Evolutionary conservation across 2,113 vertebrate genomes (phyloP).

Genomic region (Stigmatopora argus): DNA sequence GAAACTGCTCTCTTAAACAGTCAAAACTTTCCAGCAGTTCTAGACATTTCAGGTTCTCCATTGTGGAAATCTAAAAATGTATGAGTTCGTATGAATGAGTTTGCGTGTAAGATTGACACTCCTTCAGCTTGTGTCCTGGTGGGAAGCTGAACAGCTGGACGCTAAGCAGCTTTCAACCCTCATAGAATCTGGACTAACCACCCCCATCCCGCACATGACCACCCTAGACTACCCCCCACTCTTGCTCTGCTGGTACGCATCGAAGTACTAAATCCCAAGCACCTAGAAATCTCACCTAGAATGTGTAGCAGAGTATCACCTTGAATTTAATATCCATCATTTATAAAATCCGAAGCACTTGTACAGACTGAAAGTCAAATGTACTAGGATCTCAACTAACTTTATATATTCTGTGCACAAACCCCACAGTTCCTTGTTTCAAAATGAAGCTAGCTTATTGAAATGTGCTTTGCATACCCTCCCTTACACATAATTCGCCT

Average conservation of each 20-base stretch:
- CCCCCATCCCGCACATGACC: constrained; percentile 30
- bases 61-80: neutral
- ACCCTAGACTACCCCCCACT: constrained; percentile 23
- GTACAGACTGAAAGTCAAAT: no score
- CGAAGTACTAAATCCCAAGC: neutral
- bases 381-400: no score
- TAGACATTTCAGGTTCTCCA: neutral
- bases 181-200: constrained; percentile 54
- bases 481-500: no score
- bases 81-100: neutral
- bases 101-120: constrained; percentile 25
- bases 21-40: no score
- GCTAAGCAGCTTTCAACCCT: constrained; percentile 70
- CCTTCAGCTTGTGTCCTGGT: constrained; percentile 45
- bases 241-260: constrained; percentile 11
- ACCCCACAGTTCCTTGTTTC: no score
- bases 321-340: no score
- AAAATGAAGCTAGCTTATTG: no score
- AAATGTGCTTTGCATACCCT: no score
- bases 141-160: constrained; percentile 70
- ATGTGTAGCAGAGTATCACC: no score
- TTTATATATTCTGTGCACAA: no score
- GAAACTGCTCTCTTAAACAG: no score
- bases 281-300: neutral
- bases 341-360: no score